Percentiles rank a stretch among this genome's conserved stretches.
Conservation (phyloP, 2,888 invertebrate genomes). For the Oxycera nigricornis region DNA sequence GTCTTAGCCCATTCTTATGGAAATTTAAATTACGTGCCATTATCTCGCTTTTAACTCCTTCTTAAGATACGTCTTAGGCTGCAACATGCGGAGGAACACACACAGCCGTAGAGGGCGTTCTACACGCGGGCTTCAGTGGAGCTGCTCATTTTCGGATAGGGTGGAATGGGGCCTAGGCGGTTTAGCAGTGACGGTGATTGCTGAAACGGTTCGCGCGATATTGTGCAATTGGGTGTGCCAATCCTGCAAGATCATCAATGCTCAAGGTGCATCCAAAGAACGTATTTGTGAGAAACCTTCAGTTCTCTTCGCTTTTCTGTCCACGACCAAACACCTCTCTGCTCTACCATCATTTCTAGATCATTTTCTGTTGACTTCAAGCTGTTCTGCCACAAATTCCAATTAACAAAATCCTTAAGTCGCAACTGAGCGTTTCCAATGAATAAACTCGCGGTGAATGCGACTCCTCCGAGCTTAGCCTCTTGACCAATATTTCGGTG, state of each 20-base stretch:
- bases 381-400: constrained; percentile 17
- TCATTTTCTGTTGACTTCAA: not conserved
- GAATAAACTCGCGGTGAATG: not conserved
- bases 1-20: constrained; percentile 33
- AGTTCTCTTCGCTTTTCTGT: not conserved
- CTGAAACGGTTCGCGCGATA: too few relatives aligned
- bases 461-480: not conserved
- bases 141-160: not conserved
- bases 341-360: not conserved
- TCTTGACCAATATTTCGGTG: not conserved
- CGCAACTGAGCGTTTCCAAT: not conserved
- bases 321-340: not conserved
- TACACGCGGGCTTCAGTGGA: not conserved
- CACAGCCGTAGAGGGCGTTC: not conserved
- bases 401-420: constrained; percentile 26
- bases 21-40: constrained; percentile 38
- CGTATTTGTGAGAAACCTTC: too few relatives aligned
- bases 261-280: too few relatives aligned
- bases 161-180: not conserved
- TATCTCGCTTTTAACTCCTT: constrained; percentile 36
- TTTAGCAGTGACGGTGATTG: too few relatives aligned
- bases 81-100: constrained; percentile 5
- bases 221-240: too few relatives aligned
- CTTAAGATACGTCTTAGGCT: constrained; percentile 25
- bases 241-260: too few relatives aligned